Evolutionary conservation across 1,140 invertebrate genomes (phyloP).

Genomic region (Proctacanthus coquilletti): DNA sequence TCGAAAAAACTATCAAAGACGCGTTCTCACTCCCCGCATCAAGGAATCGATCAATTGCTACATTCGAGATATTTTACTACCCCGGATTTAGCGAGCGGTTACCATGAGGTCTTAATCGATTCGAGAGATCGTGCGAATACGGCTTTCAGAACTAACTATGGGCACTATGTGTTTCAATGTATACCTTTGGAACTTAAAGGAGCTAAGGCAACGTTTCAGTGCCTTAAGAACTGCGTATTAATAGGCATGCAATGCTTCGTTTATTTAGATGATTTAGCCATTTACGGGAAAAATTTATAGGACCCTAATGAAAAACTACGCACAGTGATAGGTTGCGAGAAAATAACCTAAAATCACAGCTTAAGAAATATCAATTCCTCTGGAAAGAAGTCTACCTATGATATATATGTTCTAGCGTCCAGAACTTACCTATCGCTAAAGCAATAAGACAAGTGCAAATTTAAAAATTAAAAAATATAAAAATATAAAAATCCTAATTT

Average conservation of each 20-base stretch:
- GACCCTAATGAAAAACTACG: conserved; percentile 15
- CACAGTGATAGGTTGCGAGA: conserved; percentile 16
- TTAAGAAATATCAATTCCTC: conserved; percentile 26
- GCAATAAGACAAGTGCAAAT: background rate
- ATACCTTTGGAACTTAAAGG: conserved; percentile 28
- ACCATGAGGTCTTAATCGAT: conserved; percentile 33
- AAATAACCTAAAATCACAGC: conserved; percentile 27
- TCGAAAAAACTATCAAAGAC: conserved; percentile 17
- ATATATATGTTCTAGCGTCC: no score
- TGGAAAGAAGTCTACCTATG: conserved; percentile 29
- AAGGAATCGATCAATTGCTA: conserved; percentile 30
- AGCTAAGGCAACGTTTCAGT: conserved; percentile 18
- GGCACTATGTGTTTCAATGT: conserved; percentile 18
- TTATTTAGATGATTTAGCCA: conserved; percentile 29
- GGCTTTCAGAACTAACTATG: conserved; percentile 25
- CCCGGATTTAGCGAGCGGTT: conserved; percentile 33
- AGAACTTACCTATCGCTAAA: no score
- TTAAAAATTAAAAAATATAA: no score
- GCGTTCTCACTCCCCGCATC: conserved; percentile 34
- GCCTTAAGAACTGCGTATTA: conserved; percentile 19
- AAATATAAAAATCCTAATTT: no score
- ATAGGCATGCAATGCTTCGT: conserved; percentile 16
- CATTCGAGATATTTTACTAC: conserved; percentile 31
- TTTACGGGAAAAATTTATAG: conserved; percentile 11
- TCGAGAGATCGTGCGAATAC: conserved; percentile 28